phyloP scores from a whole-genome alignment of 2,797 vertebrate genomes.

The Antrozous pallidus region DNA sequence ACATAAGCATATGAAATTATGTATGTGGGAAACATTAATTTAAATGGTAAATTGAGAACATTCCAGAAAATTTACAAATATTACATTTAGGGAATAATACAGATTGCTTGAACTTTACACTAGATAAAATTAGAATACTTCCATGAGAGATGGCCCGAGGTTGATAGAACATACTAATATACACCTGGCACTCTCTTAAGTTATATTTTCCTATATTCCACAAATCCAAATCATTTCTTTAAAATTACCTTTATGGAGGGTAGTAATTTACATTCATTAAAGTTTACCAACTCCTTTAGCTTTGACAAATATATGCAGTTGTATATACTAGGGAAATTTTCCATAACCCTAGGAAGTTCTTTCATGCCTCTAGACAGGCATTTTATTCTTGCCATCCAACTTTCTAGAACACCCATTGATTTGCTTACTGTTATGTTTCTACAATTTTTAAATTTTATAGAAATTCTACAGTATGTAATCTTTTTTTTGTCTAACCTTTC shows the following conservation, averaged over 20 bases:
- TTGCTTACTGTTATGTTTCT: not conserved
- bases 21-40: not conserved
- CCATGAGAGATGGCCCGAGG: not conserved
- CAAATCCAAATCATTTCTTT: not conserved
- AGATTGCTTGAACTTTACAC: not conserved
- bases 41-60: not conserved
- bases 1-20: not conserved
- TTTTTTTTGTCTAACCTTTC: not conserved
- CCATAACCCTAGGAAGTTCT: not conserved
- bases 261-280: not conserved
- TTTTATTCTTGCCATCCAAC: not conserved
- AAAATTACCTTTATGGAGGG: not conserved
- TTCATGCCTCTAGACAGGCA: not conserved
- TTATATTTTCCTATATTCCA: not conserved
- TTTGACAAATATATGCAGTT: not conserved
- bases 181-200: not conserved
- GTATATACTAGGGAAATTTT: not conserved
- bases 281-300: not conserved
- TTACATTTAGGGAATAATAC: not conserved
- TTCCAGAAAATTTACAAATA: not conserved
- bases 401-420: not conserved
- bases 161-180: not conserved
- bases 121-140: not conserved
- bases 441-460: not conserved
- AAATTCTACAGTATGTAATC: not conserved